Conservation (phyloP, 2,888 invertebrate genomes). For the Drosophila cracens region DNA sequence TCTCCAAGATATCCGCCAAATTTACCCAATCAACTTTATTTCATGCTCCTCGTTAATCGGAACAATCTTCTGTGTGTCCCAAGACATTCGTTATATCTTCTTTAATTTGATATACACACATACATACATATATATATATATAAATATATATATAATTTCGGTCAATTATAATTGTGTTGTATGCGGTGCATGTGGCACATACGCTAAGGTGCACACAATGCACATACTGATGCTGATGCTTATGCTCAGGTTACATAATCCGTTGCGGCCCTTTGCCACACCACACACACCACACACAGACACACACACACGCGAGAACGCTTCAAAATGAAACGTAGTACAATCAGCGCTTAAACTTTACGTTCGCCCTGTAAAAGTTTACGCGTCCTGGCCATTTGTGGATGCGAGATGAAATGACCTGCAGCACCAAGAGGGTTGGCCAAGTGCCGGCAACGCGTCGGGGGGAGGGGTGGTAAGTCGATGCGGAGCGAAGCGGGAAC, state of each 20-base stretch:
- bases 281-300: conserved; percentile 9
- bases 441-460: neutral
- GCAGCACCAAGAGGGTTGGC: conserved; percentile 33
- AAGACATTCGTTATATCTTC: neutral
- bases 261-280: conserved; percentile 18
- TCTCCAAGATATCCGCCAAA: too few relatives aligned
- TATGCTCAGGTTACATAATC: conserved; percentile 57
- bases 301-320: conserved; percentile 1
- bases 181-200: conserved; percentile 18
- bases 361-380: conserved; percentile 73
- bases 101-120: neutral
- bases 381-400: conserved; percentile 51
- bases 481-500: conserved; percentile 39
- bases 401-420: conserved; percentile 60
- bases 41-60: too few relatives aligned
- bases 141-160: neutral
- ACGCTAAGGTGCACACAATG: conserved; percentile 15
- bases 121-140: neutral
- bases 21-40: too few relatives aligned
- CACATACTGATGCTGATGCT: conserved; percentile 17
- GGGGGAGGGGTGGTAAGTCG: conserved; percentile 25
- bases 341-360: conserved; percentile 76
- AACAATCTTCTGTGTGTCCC: neutral
- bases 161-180: conserved; percentile 21
- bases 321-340: conserved; percentile 32